These are phyloP conservation scores for Mythimna impura DNA, from an alignment of 2,888 invertebrate species.

Conservation along the genomic window DNA sequence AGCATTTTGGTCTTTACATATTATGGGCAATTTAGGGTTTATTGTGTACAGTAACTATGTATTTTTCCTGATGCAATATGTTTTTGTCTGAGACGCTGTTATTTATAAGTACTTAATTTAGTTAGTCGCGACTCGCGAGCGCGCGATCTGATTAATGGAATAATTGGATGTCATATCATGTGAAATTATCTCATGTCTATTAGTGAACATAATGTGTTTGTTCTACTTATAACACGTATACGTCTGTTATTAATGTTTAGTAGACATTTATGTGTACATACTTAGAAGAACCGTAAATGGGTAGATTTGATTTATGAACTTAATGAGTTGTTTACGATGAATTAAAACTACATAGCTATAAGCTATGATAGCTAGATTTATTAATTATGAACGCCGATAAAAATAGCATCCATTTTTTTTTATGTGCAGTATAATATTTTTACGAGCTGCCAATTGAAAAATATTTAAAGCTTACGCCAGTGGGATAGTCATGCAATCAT, in stretches of 20 bases:
- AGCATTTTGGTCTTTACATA: background rate
- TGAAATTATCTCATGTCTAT: conserved; percentile 52
- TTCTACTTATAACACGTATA: conserved; percentile 34
- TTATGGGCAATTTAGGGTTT: background rate
- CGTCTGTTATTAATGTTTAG: conserved; percentile 19
- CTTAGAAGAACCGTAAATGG: background rate
- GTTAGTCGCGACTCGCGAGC: conserved; percentile 36
- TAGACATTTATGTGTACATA: background rate
- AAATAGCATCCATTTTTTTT: background rate
- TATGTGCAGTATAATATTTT: conserved; percentile 1
- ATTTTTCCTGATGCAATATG: conserved; percentile 16
- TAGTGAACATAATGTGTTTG: conserved; percentile 36
- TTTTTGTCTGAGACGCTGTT: conserved; percentile 31
- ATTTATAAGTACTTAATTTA: conserved; percentile 20
- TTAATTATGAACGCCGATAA: background rate
- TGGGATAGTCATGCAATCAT: background rate
- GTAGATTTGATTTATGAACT: conserved; percentile 4
- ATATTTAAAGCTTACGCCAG: conserved; percentile 18
- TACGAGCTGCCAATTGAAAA: background rate
- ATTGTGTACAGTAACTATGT: background rate
- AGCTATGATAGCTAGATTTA: background rate
- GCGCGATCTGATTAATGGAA: conserved; percentile 48
- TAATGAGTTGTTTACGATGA: conserved; percentile 11
- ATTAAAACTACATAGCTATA: background rate
- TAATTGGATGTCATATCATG: conserved; percentile 56